Evolutionary conservation across 2,113 vertebrate genomes (phyloP).

Genomic region (Labeo rohita): DNA sequence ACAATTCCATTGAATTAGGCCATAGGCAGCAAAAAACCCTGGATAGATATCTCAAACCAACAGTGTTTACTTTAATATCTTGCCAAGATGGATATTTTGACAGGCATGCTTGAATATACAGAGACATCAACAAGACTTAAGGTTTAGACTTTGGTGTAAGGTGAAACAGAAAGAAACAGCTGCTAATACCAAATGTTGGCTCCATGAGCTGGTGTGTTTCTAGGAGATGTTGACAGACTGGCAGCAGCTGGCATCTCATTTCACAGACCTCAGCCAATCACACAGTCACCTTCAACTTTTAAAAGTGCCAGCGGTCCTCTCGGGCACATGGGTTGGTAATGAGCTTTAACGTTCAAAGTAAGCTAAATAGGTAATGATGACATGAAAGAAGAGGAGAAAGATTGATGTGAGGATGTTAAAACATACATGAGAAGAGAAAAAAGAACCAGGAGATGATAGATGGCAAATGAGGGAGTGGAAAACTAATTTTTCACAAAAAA

Average conservation of each 20-base stretch:
- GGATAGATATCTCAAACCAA: background rate
- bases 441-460: slow-evolving; percentile 33
- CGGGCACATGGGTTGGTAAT: slow-evolving; percentile 21
- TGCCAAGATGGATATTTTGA: background rate
- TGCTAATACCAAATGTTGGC: slow-evolving; percentile 53
- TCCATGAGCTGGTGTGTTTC: slow-evolving; percentile 2
- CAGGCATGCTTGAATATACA: background rate
- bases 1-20: too few species aligned
- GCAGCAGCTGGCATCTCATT: background rate
- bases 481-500: slow-evolving; percentile 37
- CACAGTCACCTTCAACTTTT: slow-evolving; percentile 41
- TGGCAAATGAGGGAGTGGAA: slow-evolving; percentile 41
- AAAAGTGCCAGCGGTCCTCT: slow-evolving; percentile 16
- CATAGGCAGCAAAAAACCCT: background rate
- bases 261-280: slow-evolving; percentile 31
- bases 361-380: slow-evolving; percentile 44
- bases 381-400: slow-evolving; percentile 27
- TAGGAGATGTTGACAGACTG: slow-evolving; percentile 15
- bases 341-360: background rate
- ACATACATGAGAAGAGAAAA: slow-evolving; percentile 51
- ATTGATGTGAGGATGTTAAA: slow-evolving; percentile 48
- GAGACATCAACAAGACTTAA: background rate
- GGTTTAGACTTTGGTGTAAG: background rate
- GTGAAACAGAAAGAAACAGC: background rate
- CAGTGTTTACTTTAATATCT: background rate